Percentiles rank a stretch among this genome's conserved stretches.
These are phyloP conservation scores for Sylvietta virens DNA, from an alignment of 2,113 vertebrate species.

Conservation along the genomic window DNA sequence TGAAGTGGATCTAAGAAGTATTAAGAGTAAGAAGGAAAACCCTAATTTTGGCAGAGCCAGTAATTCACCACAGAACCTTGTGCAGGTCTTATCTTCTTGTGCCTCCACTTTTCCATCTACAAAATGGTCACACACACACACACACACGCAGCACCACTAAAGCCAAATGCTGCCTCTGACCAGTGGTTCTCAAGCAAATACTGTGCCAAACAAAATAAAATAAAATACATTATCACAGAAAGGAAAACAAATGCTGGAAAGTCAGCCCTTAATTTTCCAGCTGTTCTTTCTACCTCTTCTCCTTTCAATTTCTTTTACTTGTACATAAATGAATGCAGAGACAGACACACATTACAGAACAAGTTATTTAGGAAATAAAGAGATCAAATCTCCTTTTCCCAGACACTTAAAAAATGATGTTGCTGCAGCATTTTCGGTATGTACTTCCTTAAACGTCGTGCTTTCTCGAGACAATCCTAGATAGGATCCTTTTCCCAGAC, in stretches of 20 bases:
- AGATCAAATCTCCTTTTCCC: neutral
- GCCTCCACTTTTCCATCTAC: conserved; percentile 18
- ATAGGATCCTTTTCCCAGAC: conserved; percentile 64
- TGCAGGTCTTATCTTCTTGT: conserved; percentile 28
- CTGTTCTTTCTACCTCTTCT: neutral
- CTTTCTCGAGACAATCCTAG: conserved; percentile 27
- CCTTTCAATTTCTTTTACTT: neutral
- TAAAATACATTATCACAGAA: neutral
- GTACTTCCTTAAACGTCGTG: neutral
- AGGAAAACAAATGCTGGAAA: conserved; percentile 28
- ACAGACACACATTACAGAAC: neutral
- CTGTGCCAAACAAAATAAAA: conserved; percentile 1
- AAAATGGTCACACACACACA: conserved; percentile 20
- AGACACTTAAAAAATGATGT: neutral
- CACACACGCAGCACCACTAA: neutral
- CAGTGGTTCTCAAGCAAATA: conserved; percentile 45
- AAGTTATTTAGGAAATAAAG: neutral
- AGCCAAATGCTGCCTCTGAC: conserved; percentile 40
- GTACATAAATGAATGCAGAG: neutral
- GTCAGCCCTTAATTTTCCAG: conserved; percentile 11
- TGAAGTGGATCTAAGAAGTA: conserved; percentile 21
- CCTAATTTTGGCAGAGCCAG: conserved; percentile 35
- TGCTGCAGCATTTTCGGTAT: neutral
- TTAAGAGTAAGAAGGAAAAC: conserved; percentile 32
- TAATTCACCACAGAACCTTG: neutral